Base-by-base conservation (phyloP, 1,140 invertebrate genomes). In the Papilio dardanus region DNA sequence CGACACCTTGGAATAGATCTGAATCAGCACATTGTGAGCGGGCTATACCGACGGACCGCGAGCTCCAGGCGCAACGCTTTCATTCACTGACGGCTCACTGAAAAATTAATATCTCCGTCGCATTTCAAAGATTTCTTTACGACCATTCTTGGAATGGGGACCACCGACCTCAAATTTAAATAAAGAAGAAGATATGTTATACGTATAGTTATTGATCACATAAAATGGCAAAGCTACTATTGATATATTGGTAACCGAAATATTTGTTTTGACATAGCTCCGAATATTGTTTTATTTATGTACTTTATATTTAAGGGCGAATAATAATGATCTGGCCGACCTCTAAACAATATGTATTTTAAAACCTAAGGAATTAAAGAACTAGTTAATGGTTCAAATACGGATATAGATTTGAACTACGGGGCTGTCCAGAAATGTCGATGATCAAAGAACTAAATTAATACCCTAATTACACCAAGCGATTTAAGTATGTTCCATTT, bases 1-100 rank as follows among this genome's bases (percentile, higher is more conserved):
- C 84, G 78, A 82, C 86, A 88, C 42, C 46, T 42, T 24, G 67
- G 73, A 78, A 77, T 79, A 78, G 82, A 80, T 83, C 75, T 66
- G 76, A 76, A 76, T 81, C 74, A 67, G 42, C 74, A 74, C 69
- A 81, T 83, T 81, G 76, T 83, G 77, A 58, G 30, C 46, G 28
- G 71, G 30, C 30, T 73, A 50, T 73, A 73, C 50, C 50, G 21
- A 50, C 50, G 30, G n/a, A 50, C 71, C 50, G 30, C 67, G 35
- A n/a, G 42, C 42, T 46, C 42, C 42, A 69, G 67, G 42, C 67
- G 67, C n/a, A 35, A 73, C 3, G 28, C 71, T 58, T 73, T 73
- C 71, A 73, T 33, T 21, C 30, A n/a, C 33, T 19, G 46, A 58
- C 71, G 14, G 71, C 71, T 73, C 8, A 10, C 46, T 73, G 71